Percentiles rank a stretch among this genome's conserved stretches.
These are phyloP conservation scores for Allacma fusca DNA, from an alignment of 2,888 invertebrate genomes.

Conservation along the genomic window DNA sequence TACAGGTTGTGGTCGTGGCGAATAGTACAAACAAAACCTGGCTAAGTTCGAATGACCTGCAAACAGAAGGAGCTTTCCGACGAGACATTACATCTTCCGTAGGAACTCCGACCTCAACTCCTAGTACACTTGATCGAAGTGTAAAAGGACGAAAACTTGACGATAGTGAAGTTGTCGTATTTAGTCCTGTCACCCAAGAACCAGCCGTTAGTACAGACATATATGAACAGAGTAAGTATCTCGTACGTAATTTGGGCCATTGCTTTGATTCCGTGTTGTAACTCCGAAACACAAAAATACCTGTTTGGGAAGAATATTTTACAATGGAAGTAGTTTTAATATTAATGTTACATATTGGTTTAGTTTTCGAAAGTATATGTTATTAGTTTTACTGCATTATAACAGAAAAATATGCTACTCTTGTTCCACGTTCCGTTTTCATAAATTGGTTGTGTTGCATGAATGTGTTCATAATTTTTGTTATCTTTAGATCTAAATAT, in stretches of 20 bases:
- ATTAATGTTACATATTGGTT: too few species aligned
- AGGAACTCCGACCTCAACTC: slow-evolving; percentile 51
- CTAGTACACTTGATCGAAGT: slow-evolving; percentile 60
- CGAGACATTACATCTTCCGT: slow-evolving; percentile 34
- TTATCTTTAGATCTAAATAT: slow-evolving; percentile 69
- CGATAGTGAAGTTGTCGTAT: slow-evolving; percentile 85
- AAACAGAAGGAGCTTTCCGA: slow-evolving; percentile 48
- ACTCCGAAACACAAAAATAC: too few species aligned
- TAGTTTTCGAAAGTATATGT: too few species aligned
- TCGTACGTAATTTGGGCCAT: background rate
- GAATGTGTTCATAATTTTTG: too few species aligned
- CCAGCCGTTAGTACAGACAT: slow-evolving; percentile 41
- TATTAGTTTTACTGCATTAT: too few species aligned
- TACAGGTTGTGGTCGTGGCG: slow-evolving; percentile 76
- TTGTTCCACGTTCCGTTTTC: too few species aligned
- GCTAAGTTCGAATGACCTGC: slow-evolving; percentile 63
- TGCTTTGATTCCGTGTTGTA: background rate
- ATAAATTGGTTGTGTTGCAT: too few species aligned
- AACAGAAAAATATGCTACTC: too few species aligned
- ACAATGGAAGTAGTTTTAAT: too few species aligned
- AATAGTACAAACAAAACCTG: slow-evolving; percentile 79
- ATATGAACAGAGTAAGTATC: slow-evolving; percentile 60
- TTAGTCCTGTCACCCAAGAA: slow-evolving; percentile 69
- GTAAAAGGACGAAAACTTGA: slow-evolving; percentile 75
- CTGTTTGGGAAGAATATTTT: too few species aligned